Evolutionary conservation across 2,113 vertebrate genomes (phyloP), one percentile per base, ranked within the genome.

Genomic region (Chaenocephalus aceratus): DNA sequence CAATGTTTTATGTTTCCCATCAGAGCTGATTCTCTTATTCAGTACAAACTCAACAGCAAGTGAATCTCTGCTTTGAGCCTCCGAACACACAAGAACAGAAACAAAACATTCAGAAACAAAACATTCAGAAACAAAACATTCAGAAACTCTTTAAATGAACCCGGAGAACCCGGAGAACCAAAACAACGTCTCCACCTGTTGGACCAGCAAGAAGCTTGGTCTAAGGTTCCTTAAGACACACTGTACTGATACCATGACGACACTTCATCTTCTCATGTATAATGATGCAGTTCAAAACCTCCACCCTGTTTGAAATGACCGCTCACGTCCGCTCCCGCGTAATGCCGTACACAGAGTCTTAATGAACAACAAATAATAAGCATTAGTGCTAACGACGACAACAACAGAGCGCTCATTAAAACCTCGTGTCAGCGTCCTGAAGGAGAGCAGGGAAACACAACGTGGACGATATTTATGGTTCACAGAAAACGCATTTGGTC

Each of bases 381-480:
- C 75, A 78, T 84, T 75, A 75, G 72, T 4, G 51, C 84, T 82
- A 91, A 88, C 49, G 85, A 89, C 72, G 80, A 16, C 52, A 86
- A 89, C 75, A 73, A 76, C 62, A 60, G 60, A 34, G 69, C 3
- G 11, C 86, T 88, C 80, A 80, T 86, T 87, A 89, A 75, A 84
- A 69, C 54, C 61, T 62, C 53, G 60, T 58, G 83, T 81, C 83
- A 80, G 74, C 58, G 12, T 80, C 67, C 80, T 73, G 75, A 84
- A 85, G 76, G 66, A 49, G 48, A 83, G 46, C 61, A 70, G 53
- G 10, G 57, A 70, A 78, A 77, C 45, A 74, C 61, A 21, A 77
- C 57, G 71, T 57, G 56, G 48, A 53, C 49, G 56, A 86, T 76
- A 83, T 84, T 82, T 80, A 82, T 86, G 83, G 64, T 76, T n/a